Evolutionary conservation across 2,888 invertebrate species (phyloP), one percentile per base, ranked within the genome.

Genomic region (Oligia strigilis): DNA sequence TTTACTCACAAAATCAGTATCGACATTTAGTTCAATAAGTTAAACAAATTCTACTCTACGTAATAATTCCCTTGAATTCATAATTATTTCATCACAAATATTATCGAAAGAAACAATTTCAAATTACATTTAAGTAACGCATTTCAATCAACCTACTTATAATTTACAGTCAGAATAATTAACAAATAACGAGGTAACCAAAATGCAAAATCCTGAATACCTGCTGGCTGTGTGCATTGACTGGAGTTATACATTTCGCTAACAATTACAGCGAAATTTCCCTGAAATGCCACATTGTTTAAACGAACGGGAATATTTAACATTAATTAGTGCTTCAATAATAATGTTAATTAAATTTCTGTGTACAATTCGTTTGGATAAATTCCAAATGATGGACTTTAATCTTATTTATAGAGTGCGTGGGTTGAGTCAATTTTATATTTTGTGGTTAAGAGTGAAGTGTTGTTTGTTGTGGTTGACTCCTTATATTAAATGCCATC

Each of bases 291-390:
- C 49, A n/a, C 71, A 58, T 75, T 74, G 71, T 70, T 65, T 11
- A 70, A 75, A 46, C 23, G 46, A 29, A 66, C 72, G 29, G 13
- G 14, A 23, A 74, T 65, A 60, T 77, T 84, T 67, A 23, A 55
- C n/a, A 69, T 75, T 83, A 65, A 83, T 72, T 80, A 75, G 58
- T 64, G 64, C 52, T 82, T 40, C 70, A 73, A 65, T 82, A 52
- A 73, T 82, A 52, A 43, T 46, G 43, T 36, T 78, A 72, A 82
- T 81, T 80, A 70, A 2, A 76, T 55, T 78, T 60, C 40, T 78
- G 55, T 82, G 9, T 71, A 73, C 43, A 69, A 36, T 60, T 65
- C 14, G 46, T 82, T 64, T 52, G 60, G 17, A 29, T 64, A 43
- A 5, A 55, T 72, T 72, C 11, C 23, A 13, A 58, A 72, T 69